Base-by-base conservation (phyloP, 2,888 invertebrate genomes). In the Tuberolachnus salignus region DNA sequence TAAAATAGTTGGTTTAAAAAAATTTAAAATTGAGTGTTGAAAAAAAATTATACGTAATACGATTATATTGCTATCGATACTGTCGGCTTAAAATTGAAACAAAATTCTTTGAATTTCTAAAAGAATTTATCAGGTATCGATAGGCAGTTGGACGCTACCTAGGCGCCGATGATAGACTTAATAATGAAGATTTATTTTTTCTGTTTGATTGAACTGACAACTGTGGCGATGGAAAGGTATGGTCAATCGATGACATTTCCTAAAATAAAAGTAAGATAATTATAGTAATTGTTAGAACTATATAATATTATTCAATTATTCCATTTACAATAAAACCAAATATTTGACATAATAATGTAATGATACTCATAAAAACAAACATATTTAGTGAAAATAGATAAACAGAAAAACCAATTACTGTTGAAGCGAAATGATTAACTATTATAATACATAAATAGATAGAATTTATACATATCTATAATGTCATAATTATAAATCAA, bases 181-280 rank as follows among this genome's bases (percentile, higher is more conserved):
- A 59, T 6, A 78, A 57, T n/a, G 75, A 78, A 0, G 75, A 21
- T 86, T 90, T 90, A 83, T 91, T 90, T 88, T 93, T 93, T 85
- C 94, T 90, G 83, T 92, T 92, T 82, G 93, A 93, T 87, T 94
- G 94, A 85, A 93, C 93, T 81, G 94, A 93, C 87, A 93, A 89
- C 82, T 93, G 94, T 83, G 92, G 92, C 84, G 91, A 78, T 49
- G 57, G 67, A 59, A 46, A 78, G 2, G 67, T 67, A 78, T 78
- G 66, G 23, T 74, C 66, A 51, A 57, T 46, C 16, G 75, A 67
- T 59, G 75, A 78, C 75, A 78, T 78, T 78, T 78, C 75, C 75
- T 78, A 59, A 49, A 59, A 67, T 34, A 16, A 78, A 64, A 64
- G 64, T 11, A 42, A 44, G 10, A n/a, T n/a, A 3, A 23, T 44